phyloP scores from a whole-genome alignment of 2,888 invertebrate genomes.

The Yponomeuta sedellus region DNA sequence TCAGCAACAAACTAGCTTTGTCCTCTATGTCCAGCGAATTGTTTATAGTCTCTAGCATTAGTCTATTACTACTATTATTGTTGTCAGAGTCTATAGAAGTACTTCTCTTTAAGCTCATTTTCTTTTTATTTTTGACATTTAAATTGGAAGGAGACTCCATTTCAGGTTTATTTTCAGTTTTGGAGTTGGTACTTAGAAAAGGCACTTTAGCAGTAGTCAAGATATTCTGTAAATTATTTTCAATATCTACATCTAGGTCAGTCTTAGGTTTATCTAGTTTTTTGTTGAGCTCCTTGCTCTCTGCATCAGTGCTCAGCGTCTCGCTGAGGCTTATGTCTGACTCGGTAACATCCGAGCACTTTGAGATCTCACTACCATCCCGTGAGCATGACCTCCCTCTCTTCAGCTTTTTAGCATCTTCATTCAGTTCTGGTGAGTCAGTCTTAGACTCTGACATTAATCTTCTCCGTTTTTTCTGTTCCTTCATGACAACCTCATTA shows the following conservation, averaged over 20 bases:
- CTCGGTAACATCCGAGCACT: slow-evolving; percentile 77
- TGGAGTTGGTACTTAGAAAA: slow-evolving; percentile 64
- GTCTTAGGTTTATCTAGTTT: slow-evolving; percentile 74
- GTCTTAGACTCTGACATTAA: slow-evolving; percentile 74
- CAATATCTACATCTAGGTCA: slow-evolving; percentile 75
- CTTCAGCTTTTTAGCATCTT: slow-evolving; percentile 60
- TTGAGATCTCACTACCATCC: slow-evolving; percentile 78
- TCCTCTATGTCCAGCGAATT: slow-evolving; percentile 73
- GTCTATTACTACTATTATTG: slow-evolving; percentile 71
- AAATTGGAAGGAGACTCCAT: slow-evolving; percentile 53
- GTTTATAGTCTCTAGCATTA: slow-evolving; percentile 62
- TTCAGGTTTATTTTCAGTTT: slow-evolving; percentile 54
- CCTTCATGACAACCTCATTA: slow-evolving; percentile 76
- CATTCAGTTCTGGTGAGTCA: slow-evolving; percentile 49
- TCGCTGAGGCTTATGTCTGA: slow-evolving; percentile 80
- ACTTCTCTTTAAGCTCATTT: slow-evolving; percentile 72
- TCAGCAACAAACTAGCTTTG: slow-evolving; percentile 69
- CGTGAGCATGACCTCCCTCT: slow-evolving; percentile 68
- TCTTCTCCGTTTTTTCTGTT: slow-evolving; percentile 72
- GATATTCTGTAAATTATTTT: slow-evolving; percentile 70
- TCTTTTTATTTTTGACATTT: slow-evolving; percentile 58
- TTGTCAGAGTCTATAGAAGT: slow-evolving; percentile 73
- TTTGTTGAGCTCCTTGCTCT: slow-evolving; percentile 68
- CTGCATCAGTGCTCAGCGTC: slow-evolving; percentile 55
- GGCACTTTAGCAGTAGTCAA: slow-evolving; percentile 73